Evolutionary conservation across 2,113 vertebrate genomes (phyloP).

Genomic region (Solea senegalensis): DNA sequence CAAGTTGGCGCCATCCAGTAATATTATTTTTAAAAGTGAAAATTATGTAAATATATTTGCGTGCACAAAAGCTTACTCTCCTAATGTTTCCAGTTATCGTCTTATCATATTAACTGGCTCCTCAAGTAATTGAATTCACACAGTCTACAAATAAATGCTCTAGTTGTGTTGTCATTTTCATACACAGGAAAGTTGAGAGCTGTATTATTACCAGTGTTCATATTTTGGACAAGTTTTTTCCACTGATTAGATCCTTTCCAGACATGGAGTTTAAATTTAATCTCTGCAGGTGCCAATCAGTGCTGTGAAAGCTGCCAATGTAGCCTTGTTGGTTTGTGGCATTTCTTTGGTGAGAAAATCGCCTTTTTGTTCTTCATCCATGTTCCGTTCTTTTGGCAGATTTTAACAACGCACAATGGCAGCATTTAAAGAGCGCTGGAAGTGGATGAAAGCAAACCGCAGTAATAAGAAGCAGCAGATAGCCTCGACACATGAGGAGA

Average conservation of each 20-base stretch:
- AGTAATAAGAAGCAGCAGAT: constrained; percentile 90
- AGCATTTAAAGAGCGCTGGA: constrained; percentile 86
- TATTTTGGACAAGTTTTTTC: constrained; percentile 25
- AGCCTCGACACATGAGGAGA: constrained; percentile 87
- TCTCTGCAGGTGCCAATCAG: constrained; percentile 67
- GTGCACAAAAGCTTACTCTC: too few relatives aligned
- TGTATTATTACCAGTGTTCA: constrained; percentile 15
- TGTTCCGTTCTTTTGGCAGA: constrained; percentile 74
- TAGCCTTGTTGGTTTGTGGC: constrained; percentile 19
- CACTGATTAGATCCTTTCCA: constrained; percentile 41
- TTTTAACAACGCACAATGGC: constrained; percentile 86
- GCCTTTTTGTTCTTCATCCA: constrained; percentile 59
- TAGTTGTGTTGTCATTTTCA: constrained; percentile 6
- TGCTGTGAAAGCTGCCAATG: constrained; percentile 46
- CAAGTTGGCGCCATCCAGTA: too few relatives aligned
- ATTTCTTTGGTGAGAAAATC: constrained; percentile 51
- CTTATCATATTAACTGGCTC: too few relatives aligned
- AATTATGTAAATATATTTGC: too few relatives aligned
- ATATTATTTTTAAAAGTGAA: too few relatives aligned
- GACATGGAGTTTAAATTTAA: constrained; percentile 41
- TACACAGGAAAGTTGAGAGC: constrained; percentile 1
- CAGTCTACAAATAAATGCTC: not conserved
- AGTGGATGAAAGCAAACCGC: constrained; percentile 87
- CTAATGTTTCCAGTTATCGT: too few relatives aligned
- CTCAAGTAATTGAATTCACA: too few relatives aligned